Base-by-base conservation (phyloP, 2,113 vertebrate species). In the Neopipo cinnamomea region DNA sequence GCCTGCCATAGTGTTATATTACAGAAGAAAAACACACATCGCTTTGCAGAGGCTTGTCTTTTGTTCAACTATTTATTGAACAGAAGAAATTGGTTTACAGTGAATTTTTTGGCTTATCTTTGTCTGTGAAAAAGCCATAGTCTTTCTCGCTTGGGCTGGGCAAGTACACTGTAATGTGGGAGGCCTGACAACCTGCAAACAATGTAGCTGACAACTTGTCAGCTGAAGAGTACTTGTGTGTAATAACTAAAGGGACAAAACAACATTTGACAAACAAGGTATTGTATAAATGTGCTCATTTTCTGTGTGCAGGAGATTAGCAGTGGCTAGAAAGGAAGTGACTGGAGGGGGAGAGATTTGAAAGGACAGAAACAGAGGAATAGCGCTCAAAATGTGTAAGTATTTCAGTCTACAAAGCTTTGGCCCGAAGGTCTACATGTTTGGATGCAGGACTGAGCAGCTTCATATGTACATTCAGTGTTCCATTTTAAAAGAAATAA, bases 101-200 rank as follows among this genome's bases (percentile, higher is more conserved):
- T 71, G 2, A 74, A 19, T 83, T 79, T 82, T 93, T 62, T 68
- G 37, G 15, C 46, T 90, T 91, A 70, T 50, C 56, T 95, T 94
- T 88, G 31, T 58, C 66, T 66, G 14, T 25, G 71, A 74, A 88
- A 95, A 94, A 91, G 46, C 20, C 28, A 35, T 8, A 68, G 79
- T 55, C 42, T 74, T 93, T 88, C 75, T 90, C 58, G 18, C 55
- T 59, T 52, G 75, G 63, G 61, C 76, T 42, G 52, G 35, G 79
- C 56, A 90, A 78, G 65, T 55, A 52, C 7, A 78, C 49, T 55
- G 88, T 90, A 53, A 55, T 20, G 65, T 41, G 49, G 86, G 88
- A 93, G 55, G 82, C 85, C 88, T 77, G 85, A 88, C 88, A 86
- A 67, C 39, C 31, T 91, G 72, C 12, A 12, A 93, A 94, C 4